phyloP scores from a whole-genome alignment of 2,888 invertebrate species.

The Cotesia congregata region DNA sequence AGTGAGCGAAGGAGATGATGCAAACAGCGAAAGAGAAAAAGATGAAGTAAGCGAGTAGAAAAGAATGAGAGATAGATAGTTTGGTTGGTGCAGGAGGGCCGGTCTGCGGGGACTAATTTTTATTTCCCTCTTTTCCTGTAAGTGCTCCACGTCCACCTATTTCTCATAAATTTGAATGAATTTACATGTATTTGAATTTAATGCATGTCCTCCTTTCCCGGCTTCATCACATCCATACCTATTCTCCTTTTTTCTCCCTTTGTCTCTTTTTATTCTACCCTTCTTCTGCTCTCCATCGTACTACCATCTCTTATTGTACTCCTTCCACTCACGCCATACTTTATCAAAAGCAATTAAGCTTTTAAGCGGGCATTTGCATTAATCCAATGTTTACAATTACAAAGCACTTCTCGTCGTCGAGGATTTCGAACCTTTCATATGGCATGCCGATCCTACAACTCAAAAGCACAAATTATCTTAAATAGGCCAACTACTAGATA shows the following conservation, averaged over 20 bases:
- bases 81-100: slow-evolving; percentile 54
- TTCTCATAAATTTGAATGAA: slow-evolving; percentile 71
- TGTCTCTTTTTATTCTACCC: slow-evolving; percentile 46
- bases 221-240: slow-evolving; percentile 38
- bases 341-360: slow-evolving; percentile 71
- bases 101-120: slow-evolving; percentile 69
- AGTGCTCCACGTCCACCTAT: slow-evolving; percentile 70
- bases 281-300: slow-evolving; percentile 45
- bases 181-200: slow-evolving; percentile 72
- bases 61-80: slow-evolving; percentile 56
- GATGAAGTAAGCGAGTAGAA: slow-evolving; percentile 26
- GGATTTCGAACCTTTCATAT: slow-evolving; percentile 37
- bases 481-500: neutral
- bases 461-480: slow-evolving; percentile 6
- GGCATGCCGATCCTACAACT: slow-evolving; percentile 11
- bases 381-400: slow-evolving; percentile 71
- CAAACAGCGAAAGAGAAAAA: slow-evolving; percentile 22
- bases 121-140: slow-evolving; percentile 68
- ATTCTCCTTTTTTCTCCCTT: slow-evolving; percentile 35
- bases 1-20: slow-evolving; percentile 34
- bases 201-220: slow-evolving; percentile 56
- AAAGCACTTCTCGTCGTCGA: slow-evolving; percentile 49
- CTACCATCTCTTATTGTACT: slow-evolving; percentile 28
- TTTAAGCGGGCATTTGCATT: slow-evolving; percentile 71
- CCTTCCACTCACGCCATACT: slow-evolving; percentile 61